phyloP scores from a whole-genome alignment of 2,797 vertebrate genomes.

The Neosilurus mollespiculum region DNA sequence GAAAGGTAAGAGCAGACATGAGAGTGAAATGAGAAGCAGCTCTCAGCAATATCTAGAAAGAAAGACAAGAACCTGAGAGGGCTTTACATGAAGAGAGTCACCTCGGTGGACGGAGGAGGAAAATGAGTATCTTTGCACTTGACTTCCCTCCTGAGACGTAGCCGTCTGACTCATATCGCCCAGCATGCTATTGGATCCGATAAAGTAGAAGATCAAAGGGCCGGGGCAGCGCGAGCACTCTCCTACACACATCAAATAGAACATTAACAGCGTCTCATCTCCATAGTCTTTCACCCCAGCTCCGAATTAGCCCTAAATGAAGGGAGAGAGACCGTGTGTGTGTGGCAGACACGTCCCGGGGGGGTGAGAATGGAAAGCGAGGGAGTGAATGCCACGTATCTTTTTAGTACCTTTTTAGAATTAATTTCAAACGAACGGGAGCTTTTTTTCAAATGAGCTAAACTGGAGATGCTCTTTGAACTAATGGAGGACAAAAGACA shows the following conservation, averaged over 20 bases:
- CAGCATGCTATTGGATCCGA: conserved; percentile 63
- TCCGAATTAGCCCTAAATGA: conserved; percentile 68
- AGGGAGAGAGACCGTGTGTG: conserved; percentile 30
- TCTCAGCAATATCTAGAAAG: conserved; percentile 28
- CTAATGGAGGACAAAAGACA: conserved; percentile 58
- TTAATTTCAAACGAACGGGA: conserved; percentile 65
- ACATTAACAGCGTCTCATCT: conserved; percentile 72
- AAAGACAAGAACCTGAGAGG: conserved; percentile 39
- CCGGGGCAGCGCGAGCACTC: conserved; percentile 65
- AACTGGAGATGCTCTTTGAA: conserved; percentile 65
- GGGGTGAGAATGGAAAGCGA: conserved; percentile 24
- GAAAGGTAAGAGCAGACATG: conserved; percentile 9
- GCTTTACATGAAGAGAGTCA: conserved; percentile 40
- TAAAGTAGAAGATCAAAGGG: conserved; percentile 69
- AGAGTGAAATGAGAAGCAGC: conserved; percentile 32
- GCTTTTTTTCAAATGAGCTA: conserved; percentile 56
- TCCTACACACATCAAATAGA: conserved; percentile 72
- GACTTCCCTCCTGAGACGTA: conserved; percentile 54
- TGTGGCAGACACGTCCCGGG: conserved; percentile 46
- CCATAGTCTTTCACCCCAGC: conserved; percentile 61
- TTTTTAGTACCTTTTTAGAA: conserved; percentile 52
- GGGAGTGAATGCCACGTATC: conserved; percentile 51
- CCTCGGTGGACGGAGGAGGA: conserved; percentile 52
- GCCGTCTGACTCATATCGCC: conserved; percentile 55
- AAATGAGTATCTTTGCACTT: conserved; percentile 60